A percentile compares a stretch with the other conserved stretches of the same genome.
These are phyloP conservation scores for Schlechtendalia chinensis DNA, from an alignment of 1,140 invertebrate species.

Conservation along the genomic window DNA sequence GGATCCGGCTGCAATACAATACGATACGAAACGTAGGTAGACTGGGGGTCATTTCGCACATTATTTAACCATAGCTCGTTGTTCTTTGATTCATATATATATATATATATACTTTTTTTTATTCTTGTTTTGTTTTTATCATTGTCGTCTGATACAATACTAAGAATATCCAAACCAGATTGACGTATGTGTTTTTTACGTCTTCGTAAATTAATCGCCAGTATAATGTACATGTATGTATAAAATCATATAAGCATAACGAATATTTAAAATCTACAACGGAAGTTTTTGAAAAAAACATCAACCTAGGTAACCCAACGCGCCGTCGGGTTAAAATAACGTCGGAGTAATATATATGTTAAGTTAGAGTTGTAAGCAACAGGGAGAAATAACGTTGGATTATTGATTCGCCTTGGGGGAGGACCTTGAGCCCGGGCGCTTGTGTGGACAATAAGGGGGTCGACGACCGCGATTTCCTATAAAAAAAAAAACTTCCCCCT, in stretches of 20 bases:
- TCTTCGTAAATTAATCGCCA: neutral
- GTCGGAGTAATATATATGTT: neutral
- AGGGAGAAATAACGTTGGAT: conserved; percentile 30
- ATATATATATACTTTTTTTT: too few species aligned
- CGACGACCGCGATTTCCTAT: conserved; percentile 27
- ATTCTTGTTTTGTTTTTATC: conserved; percentile 19
- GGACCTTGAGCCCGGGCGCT: conserved; percentile 45
- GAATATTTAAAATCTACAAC: neutral
- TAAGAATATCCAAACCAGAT: neutral
- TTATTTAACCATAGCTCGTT: conserved; percentile 40
- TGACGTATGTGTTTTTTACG: neutral
- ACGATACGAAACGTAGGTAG: neutral
- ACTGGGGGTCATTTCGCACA: neutral
- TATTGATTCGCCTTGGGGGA: conserved; percentile 44
- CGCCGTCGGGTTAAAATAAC: neutral
- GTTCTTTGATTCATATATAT: too few species aligned
- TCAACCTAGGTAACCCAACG: neutral
- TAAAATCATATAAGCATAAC: neutral
- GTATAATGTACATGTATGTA: neutral
- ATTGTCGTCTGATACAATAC: conserved; percentile 31
- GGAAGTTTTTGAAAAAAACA: neutral
- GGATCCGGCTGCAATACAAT: conserved; percentile 9
- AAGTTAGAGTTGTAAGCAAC: conserved; percentile 27
- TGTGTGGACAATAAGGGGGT: conserved; percentile 17
- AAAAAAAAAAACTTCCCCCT: conserved; percentile 20